Evolutionary conservation across 1,140 invertebrate species (phyloP).

Genomic region (Ostrea edulis): DNA sequence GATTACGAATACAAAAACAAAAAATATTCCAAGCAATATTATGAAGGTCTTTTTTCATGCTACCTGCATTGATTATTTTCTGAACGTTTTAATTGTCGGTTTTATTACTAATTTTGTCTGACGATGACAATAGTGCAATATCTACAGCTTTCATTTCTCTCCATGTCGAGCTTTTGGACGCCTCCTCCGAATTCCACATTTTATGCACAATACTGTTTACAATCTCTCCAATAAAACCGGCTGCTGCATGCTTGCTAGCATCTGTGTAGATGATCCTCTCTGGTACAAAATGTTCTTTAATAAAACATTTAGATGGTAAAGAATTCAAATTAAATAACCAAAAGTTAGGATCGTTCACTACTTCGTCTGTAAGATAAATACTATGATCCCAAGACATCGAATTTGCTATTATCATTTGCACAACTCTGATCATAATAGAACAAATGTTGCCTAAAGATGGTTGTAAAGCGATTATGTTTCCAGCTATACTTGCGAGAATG

Average conservation of each 20-base stretch:
- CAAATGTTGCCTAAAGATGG: slow-evolving; percentile 48
- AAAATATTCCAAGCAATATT: background rate
- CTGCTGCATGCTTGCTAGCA: slow-evolving; percentile 40
- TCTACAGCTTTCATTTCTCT: background rate
- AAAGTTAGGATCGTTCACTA: background rate
- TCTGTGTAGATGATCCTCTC: slow-evolving; percentile 41
- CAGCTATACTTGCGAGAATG: slow-evolving; percentile 31
- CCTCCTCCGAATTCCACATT: slow-evolving; percentile 31
- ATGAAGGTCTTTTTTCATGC: slow-evolving; percentile 2
- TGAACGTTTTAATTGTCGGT: slow-evolving; percentile 13
- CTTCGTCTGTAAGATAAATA: background rate
- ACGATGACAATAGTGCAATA: background rate
- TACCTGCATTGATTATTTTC: background rate
- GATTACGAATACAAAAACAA: background rate
- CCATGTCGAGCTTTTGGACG: background rate
- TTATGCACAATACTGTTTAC: background rate
- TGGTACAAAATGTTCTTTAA: background rate
- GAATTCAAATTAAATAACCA: too few species aligned
- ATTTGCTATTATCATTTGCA: slow-evolving; percentile 8
- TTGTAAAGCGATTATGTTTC: slow-evolving; percentile 43
- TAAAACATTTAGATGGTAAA: background rate
- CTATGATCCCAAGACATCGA: slow-evolving; percentile 19
- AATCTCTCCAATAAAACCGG: slow-evolving; percentile 22
- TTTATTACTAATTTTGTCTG: background rate
- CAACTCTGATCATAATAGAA: slow-evolving; percentile 37